Percentiles rank a stretch among this genome's conserved stretches.
Evolutionary conservation across 2,113 vertebrate species (phyloP).

Genomic region (Microcebus tavaratra): DNA sequence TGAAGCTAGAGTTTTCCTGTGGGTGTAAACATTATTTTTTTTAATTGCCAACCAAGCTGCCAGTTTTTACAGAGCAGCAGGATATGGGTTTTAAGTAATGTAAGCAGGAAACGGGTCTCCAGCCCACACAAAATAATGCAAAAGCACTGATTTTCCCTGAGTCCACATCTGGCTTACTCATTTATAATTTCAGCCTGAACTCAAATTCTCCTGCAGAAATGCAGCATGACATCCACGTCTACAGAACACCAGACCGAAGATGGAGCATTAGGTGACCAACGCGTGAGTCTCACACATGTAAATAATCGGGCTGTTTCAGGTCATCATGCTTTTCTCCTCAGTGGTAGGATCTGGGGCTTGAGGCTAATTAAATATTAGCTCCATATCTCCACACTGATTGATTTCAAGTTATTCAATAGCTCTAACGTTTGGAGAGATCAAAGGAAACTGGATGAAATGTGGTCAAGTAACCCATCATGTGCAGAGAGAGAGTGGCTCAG

Average conservation of each 20-base stretch:
- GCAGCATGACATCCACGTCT: background rate
- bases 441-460: background rate
- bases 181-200: constrained; percentile 61
- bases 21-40: constrained; percentile 71
- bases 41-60: constrained; percentile 69
- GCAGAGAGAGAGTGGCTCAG: background rate
- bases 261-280: background rate
- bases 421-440: background rate
- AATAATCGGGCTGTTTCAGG: background rate
- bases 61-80: constrained; percentile 66
- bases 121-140: constrained; percentile 69
- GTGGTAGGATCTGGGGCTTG: background rate
- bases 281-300: background rate
- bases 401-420: background rate
- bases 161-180: constrained; percentile 67
- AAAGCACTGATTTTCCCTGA: constrained; percentile 54
- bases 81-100: constrained; percentile 75
- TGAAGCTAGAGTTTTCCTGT: constrained; percentile 63
- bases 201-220: constrained; percentile 51
- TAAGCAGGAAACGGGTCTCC: constrained; percentile 75
- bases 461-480: background rate
- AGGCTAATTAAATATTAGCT: background rate
- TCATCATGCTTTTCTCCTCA: background rate
- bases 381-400: background rate
- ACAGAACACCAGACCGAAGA: background rate